Evolutionary conservation across 2,888 invertebrate genomes (phyloP).

Genomic region (Odontomyia ornata): DNA sequence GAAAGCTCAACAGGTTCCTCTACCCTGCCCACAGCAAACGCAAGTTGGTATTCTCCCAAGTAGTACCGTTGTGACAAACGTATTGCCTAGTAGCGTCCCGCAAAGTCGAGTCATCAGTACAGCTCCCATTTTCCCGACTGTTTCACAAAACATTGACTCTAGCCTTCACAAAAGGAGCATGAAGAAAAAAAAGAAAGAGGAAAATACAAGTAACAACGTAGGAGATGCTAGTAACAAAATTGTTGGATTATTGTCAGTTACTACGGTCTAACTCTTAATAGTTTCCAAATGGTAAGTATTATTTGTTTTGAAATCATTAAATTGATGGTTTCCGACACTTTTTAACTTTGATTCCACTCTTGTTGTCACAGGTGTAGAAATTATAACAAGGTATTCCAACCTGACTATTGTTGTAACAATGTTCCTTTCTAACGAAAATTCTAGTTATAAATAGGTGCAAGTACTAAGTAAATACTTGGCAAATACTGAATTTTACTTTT

Average conservation of each 20-base stretch:
- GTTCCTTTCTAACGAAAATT: no score
- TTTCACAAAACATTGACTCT: not conserved
- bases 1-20: not conserved
- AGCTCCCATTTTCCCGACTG: no score
- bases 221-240: slow-evolving; percentile 64
- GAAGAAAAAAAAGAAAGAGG: slow-evolving; percentile 42
- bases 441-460: no score
- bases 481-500: no score
- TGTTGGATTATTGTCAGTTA: slow-evolving; percentile 68
- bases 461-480: no score
- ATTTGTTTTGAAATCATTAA: no score
- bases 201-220: not conserved
- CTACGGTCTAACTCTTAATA: slow-evolving; percentile 65
- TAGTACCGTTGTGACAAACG: not conserved
- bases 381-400: no score
- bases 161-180: slow-evolving; percentile 37
- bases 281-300: no score
- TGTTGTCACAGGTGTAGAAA: no score
- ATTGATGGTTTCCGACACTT: no score
- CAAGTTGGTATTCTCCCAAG: slow-evolving; percentile 46
- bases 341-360: no score
- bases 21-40: slow-evolving; percentile 60
- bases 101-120: not conserved
- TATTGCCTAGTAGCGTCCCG: not conserved
- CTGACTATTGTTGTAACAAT: no score